Percentiles rank a stretch among this genome's conserved stretches.
Evolutionary conservation across 2,888 invertebrate genomes (phyloP).

Genomic region (Drosophila bunnanda): DNA sequence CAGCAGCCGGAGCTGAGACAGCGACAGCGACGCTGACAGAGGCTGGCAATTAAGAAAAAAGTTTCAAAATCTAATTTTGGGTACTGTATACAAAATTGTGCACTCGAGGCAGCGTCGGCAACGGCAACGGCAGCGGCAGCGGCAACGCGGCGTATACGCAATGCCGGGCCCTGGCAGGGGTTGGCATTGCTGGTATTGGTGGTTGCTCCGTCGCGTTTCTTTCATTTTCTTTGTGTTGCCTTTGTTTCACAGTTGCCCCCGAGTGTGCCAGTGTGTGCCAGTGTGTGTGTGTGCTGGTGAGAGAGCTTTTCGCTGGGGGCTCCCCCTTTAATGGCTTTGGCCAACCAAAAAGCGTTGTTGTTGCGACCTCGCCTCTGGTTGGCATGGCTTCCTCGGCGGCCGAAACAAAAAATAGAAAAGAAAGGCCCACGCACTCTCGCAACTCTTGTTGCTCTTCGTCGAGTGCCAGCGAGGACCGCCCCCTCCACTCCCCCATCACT

Average conservation of each 20-base stretch:
- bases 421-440: constrained; percentile 4
- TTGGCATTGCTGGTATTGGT: constrained; percentile 57
- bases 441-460: constrained; percentile 41
- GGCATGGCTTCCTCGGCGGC: constrained; percentile 55
- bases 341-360: constrained; percentile 83
- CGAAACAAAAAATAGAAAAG: neutral
- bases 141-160: constrained; percentile 58
- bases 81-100: constrained; percentile 83
- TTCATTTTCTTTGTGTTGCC: constrained; percentile 79
- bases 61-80: constrained; percentile 82
- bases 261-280: constrained; percentile 24
- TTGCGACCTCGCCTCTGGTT: constrained; percentile 77
- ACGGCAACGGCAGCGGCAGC: constrained; percentile 47
- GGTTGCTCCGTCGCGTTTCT: constrained; percentile 76
- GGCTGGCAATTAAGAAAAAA: constrained; percentile 81
- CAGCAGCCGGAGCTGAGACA: constrained; percentile 14
- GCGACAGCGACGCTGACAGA: constrained; percentile 7
- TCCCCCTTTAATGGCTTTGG: constrained; percentile 62
- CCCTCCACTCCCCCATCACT: neutral
- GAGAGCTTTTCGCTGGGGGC: constrained; percentile 58
- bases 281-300: constrained; percentile 27
- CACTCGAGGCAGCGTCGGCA: constrained; percentile 65
- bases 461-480: constrained; percentile 7
- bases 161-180: constrained; percentile 22
- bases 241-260: constrained; percentile 74